Evolutionary conservation across 1,140 invertebrate species (phyloP).

Genomic region (Cyclargus thomasi): DNA sequence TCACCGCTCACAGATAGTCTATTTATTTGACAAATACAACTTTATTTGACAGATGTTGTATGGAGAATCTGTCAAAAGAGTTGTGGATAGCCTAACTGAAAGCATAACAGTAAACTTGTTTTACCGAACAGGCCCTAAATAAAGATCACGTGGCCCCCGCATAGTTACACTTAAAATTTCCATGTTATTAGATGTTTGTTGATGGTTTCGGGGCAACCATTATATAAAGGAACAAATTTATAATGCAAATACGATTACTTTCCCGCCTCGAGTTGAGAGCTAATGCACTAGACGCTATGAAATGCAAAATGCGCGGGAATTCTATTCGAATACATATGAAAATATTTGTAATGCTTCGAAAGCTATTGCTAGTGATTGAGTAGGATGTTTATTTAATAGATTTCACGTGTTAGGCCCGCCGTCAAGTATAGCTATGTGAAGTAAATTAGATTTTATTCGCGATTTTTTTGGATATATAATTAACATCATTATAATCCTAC

Average conservation of each 20-base stretch:
- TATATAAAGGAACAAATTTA: conserved; percentile 65
- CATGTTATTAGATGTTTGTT: conserved; percentile 43
- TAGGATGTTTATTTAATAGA: background rate
- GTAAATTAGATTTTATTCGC: too few species aligned
- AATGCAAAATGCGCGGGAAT: conserved; percentile 57
- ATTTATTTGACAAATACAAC: too few species aligned
- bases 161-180: conserved; percentile 13
- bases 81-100: too few species aligned
- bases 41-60: too few species aligned
- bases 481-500: too few species aligned
- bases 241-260: conserved; percentile 72
- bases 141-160: background rate
- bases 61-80: too few species aligned
- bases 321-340: conserved; percentile 45
- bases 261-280: conserved; percentile 44
- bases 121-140: too few species aligned
- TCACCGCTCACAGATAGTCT: too few species aligned
- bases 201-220: conserved; percentile 51
- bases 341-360: conserved; percentile 26
- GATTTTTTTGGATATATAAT: too few species aligned
- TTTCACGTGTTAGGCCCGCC: background rate
- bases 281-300: conserved; percentile 63
- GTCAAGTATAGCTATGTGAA: background rate
- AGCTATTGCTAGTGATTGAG: conserved; percentile 1
- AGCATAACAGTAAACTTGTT: background rate